Base-by-base conservation (phyloP, 1,140 invertebrate species). In the Onthophagus taurus region DNA sequence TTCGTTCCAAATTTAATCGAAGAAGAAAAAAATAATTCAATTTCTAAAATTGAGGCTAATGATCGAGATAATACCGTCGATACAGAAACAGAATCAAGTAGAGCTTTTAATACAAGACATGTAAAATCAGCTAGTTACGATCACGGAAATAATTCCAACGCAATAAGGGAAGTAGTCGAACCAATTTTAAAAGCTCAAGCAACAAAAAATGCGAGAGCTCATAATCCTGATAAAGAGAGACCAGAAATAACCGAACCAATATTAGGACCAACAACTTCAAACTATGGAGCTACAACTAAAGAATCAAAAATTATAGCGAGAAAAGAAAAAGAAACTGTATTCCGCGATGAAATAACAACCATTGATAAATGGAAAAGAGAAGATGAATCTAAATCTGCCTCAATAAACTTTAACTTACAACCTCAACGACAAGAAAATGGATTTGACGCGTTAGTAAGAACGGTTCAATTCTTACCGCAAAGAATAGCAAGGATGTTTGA, bases 391-490 rank as follows among this genome's bases (percentile, higher is more conserved):
- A 53, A 48, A 31, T 13, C 38, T 8, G 20, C 52, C n/a, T 46
- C 43, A 12, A 31, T 33, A 11, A 33, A 33, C 4, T 33, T 36
- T 17, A 36, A 34, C 23, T 36, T 16, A 36, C 29, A 31, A 19
- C 11, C 34, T 3, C 31, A 30, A 31, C 34, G 12, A 31, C 13
- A 23, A 14, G 20, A 35, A 5, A 36, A 26, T 29, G 38, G 34
- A 9, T 31, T 49, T 11, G 43, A 42, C 19, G 33, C 65, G 65
- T 38, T 81, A 77, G 44, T 56, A 1, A 59, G 61, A n/a, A 85
- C 81, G 0, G 80, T 88, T 5, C 85, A 89, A 55, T 77, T 86
- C 51, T 63, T 89, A 16, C 85, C 85, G 0, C 78, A 83, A 43
- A 72, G 81, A 19, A 57, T 89, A 11, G 81, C 81, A 0, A 77